Evolutionary conservation across 2,888 invertebrate species (phyloP), one percentile per base, ranked within the genome.

Genomic region (Hyposoter didymator): DNA sequence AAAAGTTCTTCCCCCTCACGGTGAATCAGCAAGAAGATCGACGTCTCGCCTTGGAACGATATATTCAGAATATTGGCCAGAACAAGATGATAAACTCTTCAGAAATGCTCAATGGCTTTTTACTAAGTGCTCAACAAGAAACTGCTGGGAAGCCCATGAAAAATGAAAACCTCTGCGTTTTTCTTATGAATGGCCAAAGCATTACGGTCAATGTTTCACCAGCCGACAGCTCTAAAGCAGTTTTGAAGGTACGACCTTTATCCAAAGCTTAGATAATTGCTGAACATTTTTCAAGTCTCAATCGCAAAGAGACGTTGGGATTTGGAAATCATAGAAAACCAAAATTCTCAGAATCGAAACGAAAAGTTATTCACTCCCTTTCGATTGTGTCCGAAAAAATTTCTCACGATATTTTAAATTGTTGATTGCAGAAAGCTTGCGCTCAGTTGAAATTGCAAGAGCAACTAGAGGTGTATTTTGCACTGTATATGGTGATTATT

Each of bases 31-130:
- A 98, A 84, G 99, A 99, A 93, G 98, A 98, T 91, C 95, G 99
- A 89, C 95, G 99, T 91, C 94, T 96, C 52, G 95, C 96, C 84
- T 94, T 99, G 90, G 99, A 99, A 94, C 98, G 98, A 94, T 99
- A 99, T 94, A 96, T 99, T 90, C 99, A 99, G 95, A 95, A 97
- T 96, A 98, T 99, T 92, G 98, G 99, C 73, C 99, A 99, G 95
- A 98, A 98, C 94, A 95, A 96, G 32, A 95, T 96, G 72, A 95
- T 99, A 85, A 96, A 97, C 76, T 96, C 96, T 89, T 97, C 97
- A 12, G 97, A 97, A 91, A 95, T 97, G 73, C 95, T 99, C 89
- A 97, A 97, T 93, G 97, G 97, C 91, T 99, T 99, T 94, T 95
- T 99, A 87, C 95, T 98, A 88, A 97, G 97, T 87, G 98, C 99